These are phyloP conservation scores for Pica pica DNA, from an alignment of 2,113 vertebrate species.

Conservation along the genomic window DNA sequence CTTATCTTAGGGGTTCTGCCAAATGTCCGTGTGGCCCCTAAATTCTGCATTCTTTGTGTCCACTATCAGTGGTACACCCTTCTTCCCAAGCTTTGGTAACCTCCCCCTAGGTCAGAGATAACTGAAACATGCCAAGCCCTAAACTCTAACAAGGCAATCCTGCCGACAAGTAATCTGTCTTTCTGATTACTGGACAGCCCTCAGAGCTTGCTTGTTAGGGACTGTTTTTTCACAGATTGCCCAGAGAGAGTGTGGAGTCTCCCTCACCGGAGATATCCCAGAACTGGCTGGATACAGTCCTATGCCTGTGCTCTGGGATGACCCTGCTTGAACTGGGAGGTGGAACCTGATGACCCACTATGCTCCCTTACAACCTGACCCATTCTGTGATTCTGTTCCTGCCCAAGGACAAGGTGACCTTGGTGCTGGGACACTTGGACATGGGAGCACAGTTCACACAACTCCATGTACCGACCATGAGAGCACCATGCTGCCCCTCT, in stretches of 20 bases:
- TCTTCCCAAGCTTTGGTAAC: not conserved
- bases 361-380: not conserved
- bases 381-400: not conserved
- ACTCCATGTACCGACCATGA: accelerated
- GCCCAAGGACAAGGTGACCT: not conserved
- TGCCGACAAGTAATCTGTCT: not conserved
- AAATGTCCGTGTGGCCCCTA: not conserved
- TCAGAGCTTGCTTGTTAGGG: not conserved
- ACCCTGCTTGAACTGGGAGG: not conserved
- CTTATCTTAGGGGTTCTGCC: not conserved
- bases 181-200: not conserved
- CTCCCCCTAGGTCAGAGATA: not conserved
- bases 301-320: not conserved
- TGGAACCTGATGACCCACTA: not conserved
- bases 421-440: accelerated
- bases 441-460: accelerated
- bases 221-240: not conserved
- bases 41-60: not conserved
- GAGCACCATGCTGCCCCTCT: accelerated
- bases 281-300: not conserved
- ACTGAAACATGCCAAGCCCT: not conserved
- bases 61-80: not conserved
- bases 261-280: not conserved
- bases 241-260: not conserved
- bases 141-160: not conserved